Evolutionary conservation across 1,140 invertebrate species (phyloP).

Genomic region (Eubasilissa regina): DNA sequence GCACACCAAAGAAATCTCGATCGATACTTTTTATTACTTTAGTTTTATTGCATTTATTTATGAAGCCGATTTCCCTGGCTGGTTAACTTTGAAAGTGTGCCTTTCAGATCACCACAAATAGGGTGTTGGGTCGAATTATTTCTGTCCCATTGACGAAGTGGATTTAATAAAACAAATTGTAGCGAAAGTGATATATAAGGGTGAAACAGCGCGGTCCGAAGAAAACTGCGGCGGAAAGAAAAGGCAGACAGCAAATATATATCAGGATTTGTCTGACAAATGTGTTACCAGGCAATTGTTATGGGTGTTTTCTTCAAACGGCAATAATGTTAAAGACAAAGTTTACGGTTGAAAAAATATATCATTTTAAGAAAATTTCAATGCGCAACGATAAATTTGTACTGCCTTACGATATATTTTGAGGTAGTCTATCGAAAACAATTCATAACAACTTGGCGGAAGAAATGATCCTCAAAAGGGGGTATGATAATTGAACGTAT

Average conservation of each 20-base stretch:
- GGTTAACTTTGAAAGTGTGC: background rate
- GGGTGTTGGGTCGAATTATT: background rate
- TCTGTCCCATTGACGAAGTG: background rate
- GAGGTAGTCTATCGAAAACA: no score
- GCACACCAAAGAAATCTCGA: no score
- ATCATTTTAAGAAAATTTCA: no score
- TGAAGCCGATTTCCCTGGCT: background rate
- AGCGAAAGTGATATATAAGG: conserved; percentile 29
- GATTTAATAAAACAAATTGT: conserved; percentile 34
- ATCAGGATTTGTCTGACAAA: conserved; percentile 31
- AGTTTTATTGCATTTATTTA: no score
- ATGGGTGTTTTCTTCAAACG: conserved; percentile 6
- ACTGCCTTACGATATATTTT: no score
- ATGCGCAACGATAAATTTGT: no score
- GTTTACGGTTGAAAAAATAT: background rate
- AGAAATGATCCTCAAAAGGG: no score
- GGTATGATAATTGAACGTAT: no score
- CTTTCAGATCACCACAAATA: background rate
- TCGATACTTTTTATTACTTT: no score
- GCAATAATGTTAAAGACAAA: background rate
- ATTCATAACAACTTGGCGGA: no score
- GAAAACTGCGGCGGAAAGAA: conserved; percentile 27
- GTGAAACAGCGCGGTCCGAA: background rate
- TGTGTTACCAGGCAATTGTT: conserved; percentile 29
- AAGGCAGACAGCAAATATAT: conserved; percentile 17